Evolutionary conservation across 1,140 invertebrate genomes (phyloP).

Genomic region (Orius laevigatus): DNA sequence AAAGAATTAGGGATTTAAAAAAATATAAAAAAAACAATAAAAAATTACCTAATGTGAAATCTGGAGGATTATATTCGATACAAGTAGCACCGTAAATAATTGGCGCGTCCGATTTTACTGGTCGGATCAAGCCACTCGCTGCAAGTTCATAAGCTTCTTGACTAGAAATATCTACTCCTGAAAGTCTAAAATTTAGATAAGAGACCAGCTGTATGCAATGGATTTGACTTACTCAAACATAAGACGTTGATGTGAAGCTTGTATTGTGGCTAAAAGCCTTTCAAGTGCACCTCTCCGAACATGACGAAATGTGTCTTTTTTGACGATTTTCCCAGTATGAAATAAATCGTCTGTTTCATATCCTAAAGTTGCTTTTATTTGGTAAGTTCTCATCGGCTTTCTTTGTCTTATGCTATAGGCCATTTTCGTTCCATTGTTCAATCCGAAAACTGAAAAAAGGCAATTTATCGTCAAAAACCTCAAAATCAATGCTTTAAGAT

Average conservation of each 20-base stretch:
- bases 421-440: slow-evolving; percentile 43
- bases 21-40: slow-evolving; percentile 3
- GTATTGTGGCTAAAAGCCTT: slow-evolving; percentile 50
- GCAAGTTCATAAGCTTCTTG: slow-evolving; percentile 81
- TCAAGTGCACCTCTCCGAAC: slow-evolving; percentile 49
- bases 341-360: slow-evolving; percentile 58
- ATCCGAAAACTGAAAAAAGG: slow-evolving; percentile 37
- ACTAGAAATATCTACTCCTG: slow-evolving; percentile 62
- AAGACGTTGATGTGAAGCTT: slow-evolving; percentile 62
- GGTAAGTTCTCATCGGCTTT: slow-evolving; percentile 46
- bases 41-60: slow-evolving; percentile 65
- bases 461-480: no score
- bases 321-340: slow-evolving; percentile 50
- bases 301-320: slow-evolving; percentile 52
- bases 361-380: slow-evolving; percentile 62
- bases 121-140: slow-evolving; percentile 56
- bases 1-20: slow-evolving; percentile 27
- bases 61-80: slow-evolving; percentile 58
- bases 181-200: slow-evolving; percentile 33
- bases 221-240: slow-evolving; percentile 58
- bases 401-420: slow-evolving; percentile 36
- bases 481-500: no score
- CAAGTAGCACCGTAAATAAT: slow-evolving; percentile 78
- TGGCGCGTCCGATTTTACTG: slow-evolving; percentile 46
- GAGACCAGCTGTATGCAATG: not conserved